Conservation (phyloP, 2,113 vertebrate genomes). For the Anseranas semipalmata region DNA sequence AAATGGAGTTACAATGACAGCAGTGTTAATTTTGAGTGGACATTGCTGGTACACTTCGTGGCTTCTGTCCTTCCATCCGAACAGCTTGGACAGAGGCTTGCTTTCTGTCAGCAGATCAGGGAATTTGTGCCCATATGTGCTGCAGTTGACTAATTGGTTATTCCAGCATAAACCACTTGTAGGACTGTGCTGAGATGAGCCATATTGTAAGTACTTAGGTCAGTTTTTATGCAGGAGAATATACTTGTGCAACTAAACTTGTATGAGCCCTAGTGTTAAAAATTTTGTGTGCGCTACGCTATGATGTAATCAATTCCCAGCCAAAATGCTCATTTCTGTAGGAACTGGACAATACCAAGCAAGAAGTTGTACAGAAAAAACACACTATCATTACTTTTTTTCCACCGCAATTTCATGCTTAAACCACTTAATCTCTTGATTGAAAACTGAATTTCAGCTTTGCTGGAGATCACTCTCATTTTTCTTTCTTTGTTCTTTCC, state of each 20-base stretch:
- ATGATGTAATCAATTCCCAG: background rate
- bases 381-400: background rate
- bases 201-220: fast-evolving
- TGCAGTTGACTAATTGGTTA: background rate
- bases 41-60: background rate
- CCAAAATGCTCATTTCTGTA: background rate
- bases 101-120: background rate
- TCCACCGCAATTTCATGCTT: background rate
- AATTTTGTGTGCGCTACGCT: background rate
- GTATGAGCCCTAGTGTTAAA: background rate
- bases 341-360: background rate
- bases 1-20: background rate
- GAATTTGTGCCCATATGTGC: background rate
- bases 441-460: background rate
- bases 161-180: background rate
- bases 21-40: background rate
- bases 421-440: background rate
- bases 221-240: background rate
- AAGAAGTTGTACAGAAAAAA: background rate
- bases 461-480: background rate
- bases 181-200: background rate
- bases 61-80: background rate
- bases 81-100: background rate
- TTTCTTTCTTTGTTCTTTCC: background rate
- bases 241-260: background rate